Percentiles rank a stretch among this genome's conserved stretches.
Conservation (phyloP, 2,113 vertebrate species). For the Cyprinodon brontotheroides region DNA sequence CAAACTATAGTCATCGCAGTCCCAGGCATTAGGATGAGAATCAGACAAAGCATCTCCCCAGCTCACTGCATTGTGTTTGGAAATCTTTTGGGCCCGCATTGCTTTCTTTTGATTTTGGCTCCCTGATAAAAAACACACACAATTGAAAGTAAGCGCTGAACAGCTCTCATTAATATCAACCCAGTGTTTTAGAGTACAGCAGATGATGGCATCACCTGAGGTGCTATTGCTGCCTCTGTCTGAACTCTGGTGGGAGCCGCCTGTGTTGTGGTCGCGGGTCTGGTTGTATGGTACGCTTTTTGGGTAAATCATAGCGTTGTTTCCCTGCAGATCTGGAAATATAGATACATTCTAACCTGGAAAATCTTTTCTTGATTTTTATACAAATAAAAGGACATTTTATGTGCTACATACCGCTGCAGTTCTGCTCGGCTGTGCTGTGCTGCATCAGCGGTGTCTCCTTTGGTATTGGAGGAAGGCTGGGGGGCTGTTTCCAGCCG, state of each 20-base stretch:
- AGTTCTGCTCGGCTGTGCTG: constrained; percentile 91
- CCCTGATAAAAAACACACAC: constrained; percentile 71
- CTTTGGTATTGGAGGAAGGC: constrained; percentile 86
- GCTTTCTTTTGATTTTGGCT: constrained; percentile 93
- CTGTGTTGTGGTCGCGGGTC: constrained; percentile 87
- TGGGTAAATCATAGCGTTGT: constrained; percentile 80
- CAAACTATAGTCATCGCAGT: constrained; percentile 86
- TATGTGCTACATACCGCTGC: constrained; percentile 81
- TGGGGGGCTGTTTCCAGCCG: constrained; percentile 84
- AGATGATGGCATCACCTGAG: constrained; percentile 78
- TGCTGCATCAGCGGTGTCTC: constrained; percentile 89
- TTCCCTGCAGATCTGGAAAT: constrained; percentile 77
- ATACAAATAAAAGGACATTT: background rate
- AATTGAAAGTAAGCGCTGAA: constrained; percentile 20
- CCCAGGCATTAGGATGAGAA: constrained; percentile 85
- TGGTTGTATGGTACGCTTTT: constrained; percentile 89
- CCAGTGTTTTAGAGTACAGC: background rate
- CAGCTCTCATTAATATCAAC: constrained; percentile 22
- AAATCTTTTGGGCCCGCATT: constrained; percentile 83
- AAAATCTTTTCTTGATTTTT: background rate
- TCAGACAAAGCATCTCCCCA: constrained; percentile 88
- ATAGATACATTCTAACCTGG: background rate
- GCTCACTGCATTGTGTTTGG: constrained; percentile 88
- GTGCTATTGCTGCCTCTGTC: constrained; percentile 90
- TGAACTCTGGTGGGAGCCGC: constrained; percentile 90